Base-by-base conservation (phyloP, 2,797 vertebrate species). In the Alosa sapidissima region DNA sequence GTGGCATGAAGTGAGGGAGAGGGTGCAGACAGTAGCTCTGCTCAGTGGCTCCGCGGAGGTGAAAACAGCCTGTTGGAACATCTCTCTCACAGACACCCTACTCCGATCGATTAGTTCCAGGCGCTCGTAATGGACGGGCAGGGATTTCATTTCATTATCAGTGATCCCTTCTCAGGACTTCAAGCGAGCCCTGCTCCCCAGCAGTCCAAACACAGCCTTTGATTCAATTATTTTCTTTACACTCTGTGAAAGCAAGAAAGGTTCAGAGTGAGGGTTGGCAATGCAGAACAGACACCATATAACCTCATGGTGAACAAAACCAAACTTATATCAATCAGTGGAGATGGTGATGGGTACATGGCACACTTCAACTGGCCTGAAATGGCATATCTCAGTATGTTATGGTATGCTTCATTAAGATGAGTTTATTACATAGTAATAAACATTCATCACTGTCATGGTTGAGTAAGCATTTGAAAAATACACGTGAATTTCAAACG, bases 61-160 rank as follows among this genome's bases (percentile, higher is more conserved):
- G 86, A 91, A 90, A 86, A 86, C 92, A 91, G 89, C 86, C 88
- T 90, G 91, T 89, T 89, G 91, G 91, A 91, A 94, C 93, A 92
- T 94, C 92, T 94, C 92, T 93, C 92, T 94, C 91, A 93, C 92
- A 94, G 94, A 94, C 93, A 91, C 92, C 92, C 90, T 85, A 82
- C 89, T 91, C 93, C 89, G 91, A 96, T 96, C 93, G 92, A 96
- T 96, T 95, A 89, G 94, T 95, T 95, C 94, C 95, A 95, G 93
- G 84, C 91, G 84, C 89, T 91, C 91, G 90, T 92, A 91, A 93
- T 90, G 92, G 94, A 95, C 94, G 93, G 93, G 90, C 87, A 89
- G 88, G 93, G 93, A 94, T 96, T 93, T 91, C 85, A 89, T 95
- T 96, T 93, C 94, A 93, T 93, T 90, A 93, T 89, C 91, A 89